Conservation (phyloP, 2,888 invertebrate species). For the Drosophila melanocephala region DNA sequence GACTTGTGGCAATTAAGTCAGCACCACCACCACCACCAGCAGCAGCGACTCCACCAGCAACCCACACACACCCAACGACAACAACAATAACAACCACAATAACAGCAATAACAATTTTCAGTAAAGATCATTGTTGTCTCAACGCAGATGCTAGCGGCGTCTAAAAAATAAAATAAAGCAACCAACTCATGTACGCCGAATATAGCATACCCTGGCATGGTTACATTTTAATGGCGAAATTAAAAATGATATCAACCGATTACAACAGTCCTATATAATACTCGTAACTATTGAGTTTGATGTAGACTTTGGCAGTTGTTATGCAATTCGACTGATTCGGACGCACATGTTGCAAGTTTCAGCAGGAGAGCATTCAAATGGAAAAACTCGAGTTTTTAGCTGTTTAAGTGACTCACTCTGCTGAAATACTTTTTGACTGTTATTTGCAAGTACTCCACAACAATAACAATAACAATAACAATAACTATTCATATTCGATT, state of each 20-base stretch:
- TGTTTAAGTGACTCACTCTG: background rate
- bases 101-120: conserved; percentile 1
- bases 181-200: background rate
- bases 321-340: background rate
- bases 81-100: conserved; percentile 2
- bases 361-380: background rate
- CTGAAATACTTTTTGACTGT: background rate
- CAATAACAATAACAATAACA: background rate
- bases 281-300: background rate
- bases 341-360: background rate
- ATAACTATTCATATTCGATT: background rate
- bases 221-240: background rate
- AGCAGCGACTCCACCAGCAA: background rate
- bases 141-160: background rate
- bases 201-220: background rate
- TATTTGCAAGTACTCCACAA: background rate
- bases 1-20: background rate
- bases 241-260: too few relatives aligned
- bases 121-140: conserved; percentile 6
- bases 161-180: background rate
- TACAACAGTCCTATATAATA: background rate
- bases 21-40: background rate
- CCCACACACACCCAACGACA: background rate
- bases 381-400: background rate
- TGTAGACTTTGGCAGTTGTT: background rate